These are phyloP conservation scores for Hyperoplus immaculatus DNA, from an alignment of 2,797 vertebrate genomes.

Conservation along the genomic window DNA sequence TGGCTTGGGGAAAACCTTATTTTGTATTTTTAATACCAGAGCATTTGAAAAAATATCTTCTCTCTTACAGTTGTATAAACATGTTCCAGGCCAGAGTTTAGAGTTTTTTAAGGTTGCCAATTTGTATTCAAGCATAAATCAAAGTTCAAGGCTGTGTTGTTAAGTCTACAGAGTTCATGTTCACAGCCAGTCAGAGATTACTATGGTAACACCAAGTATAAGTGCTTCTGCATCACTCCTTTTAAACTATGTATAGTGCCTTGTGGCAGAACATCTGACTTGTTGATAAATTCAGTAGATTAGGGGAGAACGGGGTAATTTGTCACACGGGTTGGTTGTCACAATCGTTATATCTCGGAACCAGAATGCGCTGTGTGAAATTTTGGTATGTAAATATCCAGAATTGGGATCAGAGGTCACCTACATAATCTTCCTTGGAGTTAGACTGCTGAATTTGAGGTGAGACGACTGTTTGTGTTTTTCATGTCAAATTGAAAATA, in stretches of 20 bases:
- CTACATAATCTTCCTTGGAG: too few species aligned
- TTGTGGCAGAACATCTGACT: neutral
- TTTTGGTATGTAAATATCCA: too few species aligned
- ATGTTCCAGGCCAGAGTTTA: constrained; percentile 6
- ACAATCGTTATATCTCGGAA: too few species aligned
- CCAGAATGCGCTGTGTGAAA: too few species aligned
- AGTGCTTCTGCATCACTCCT: neutral
- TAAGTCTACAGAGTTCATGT: constrained; percentile 46
- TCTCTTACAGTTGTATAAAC: neutral
- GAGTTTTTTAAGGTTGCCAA: constrained; percentile 48
- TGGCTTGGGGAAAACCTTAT: constrained; percentile 32
- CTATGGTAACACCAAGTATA: constrained; percentile 54
- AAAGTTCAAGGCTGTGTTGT: constrained; percentile 45
- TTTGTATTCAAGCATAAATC: constrained; percentile 45
- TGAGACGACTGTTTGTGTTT: too few species aligned
- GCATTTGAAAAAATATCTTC: constrained; percentile 22
- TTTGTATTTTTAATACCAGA: constrained; percentile 5
- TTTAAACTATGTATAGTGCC: neutral
- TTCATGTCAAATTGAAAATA: too few species aligned
- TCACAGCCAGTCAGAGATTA: constrained; percentile 49
- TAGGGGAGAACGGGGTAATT: too few species aligned
- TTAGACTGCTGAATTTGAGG: too few species aligned
- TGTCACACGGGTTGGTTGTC: too few species aligned
- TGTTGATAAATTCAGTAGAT: neutral
- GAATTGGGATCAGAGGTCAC: too few species aligned